Conservation (phyloP, 2,888 invertebrate species). For the Drosophila mimica region DNA sequence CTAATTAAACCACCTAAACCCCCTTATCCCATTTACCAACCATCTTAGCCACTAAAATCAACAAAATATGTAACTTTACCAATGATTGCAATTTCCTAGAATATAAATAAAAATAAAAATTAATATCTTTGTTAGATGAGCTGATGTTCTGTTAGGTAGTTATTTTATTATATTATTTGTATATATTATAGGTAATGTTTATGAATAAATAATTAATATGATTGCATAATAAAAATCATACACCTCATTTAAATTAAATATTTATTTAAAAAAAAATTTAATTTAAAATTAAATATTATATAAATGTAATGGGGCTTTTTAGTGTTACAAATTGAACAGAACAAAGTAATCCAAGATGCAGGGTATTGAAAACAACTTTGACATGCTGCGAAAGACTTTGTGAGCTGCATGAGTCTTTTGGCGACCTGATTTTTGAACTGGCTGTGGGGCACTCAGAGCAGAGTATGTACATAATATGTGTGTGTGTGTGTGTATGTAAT, state of each 20-base stretch:
- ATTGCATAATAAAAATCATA: not conserved
- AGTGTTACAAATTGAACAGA: not conserved
- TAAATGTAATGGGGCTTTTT: not conserved
- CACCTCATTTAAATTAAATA: not conserved
- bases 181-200: not conserved
- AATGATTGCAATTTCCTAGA: not conserved
- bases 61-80: not conserved
- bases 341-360: not conserved
- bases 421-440: slow-evolving; percentile 28
- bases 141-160: not conserved
- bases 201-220: not conserved
- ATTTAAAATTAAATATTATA: not conserved
- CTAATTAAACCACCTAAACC: too few species aligned
- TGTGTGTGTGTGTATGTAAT: not conserved
- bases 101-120: not conserved
- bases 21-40: not conserved
- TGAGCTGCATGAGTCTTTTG: slow-evolving; percentile 11
- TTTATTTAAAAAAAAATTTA: too few species aligned
- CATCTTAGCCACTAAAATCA: not conserved
- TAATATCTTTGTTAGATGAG: not conserved
- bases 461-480: not conserved
- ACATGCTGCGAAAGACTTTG: slow-evolving; percentile 17
- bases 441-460: not conserved
- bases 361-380: slow-evolving; percentile 27
- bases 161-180: too few species aligned